phyloP scores from a whole-genome alignment of 1,140 invertebrate species.

The Drosophila dunni region DNA sequence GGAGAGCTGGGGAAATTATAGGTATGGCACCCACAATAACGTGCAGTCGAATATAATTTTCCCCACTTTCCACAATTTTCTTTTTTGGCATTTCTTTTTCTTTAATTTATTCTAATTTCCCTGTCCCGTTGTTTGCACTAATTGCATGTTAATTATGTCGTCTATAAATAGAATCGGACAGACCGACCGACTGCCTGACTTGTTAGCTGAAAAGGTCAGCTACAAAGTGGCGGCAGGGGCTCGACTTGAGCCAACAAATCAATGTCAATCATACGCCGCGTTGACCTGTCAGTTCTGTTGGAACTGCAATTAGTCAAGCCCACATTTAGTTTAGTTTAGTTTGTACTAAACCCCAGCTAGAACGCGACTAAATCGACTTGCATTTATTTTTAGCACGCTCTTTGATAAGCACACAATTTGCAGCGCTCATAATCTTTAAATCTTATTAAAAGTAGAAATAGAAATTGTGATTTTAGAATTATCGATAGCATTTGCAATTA shows the following conservation, averaged over 20 bases:
- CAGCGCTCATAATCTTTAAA: not conserved
- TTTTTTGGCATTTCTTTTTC: not conserved
- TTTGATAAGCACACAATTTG: not conserved
- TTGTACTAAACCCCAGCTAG: not conserved
- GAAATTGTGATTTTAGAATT: not conserved
- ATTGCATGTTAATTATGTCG: constrained; percentile 75
- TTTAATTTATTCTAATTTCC: constrained; percentile 25
- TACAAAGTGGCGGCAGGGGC: constrained; percentile 18
- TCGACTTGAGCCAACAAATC: constrained; percentile 65
- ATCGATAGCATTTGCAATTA: too few species aligned
- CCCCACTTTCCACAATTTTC: not conserved
- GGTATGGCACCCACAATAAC: not conserved
- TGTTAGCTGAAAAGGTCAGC: constrained; percentile 23
- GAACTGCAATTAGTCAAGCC: constrained; percentile 52
- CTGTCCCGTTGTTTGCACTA: constrained; percentile 40
- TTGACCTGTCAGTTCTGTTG: constrained; percentile 62
- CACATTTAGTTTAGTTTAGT: constrained; percentile 50
- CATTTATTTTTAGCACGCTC: not conserved
- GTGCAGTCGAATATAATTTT: constrained; percentile 5
- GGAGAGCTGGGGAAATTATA: not conserved
- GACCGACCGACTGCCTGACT: not conserved
- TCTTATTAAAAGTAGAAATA: not conserved
- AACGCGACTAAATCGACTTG: not conserved
- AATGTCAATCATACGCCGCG: constrained; percentile 71
- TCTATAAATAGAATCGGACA: constrained; percentile 54